These are phyloP conservation scores for Pogoniulus pusillus DNA, from an alignment of 2,797 vertebrate species.

Conservation along the genomic window DNA sequence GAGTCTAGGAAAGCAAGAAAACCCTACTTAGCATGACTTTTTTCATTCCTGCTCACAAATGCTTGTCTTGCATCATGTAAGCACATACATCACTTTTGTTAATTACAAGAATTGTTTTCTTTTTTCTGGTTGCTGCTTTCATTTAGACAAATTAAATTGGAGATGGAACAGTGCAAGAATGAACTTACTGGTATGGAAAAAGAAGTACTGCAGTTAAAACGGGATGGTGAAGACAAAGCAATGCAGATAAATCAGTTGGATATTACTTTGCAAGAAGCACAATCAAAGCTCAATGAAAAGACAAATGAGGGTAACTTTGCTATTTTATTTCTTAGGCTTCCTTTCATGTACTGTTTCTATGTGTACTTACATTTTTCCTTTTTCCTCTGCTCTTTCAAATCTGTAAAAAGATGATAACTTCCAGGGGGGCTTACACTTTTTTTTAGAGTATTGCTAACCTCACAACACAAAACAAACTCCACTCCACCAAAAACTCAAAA, in stretches of 20 bases:
- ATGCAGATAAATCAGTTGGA: conserved; percentile 85
- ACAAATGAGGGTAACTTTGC: conserved; percentile 69
- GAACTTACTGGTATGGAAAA: conserved; percentile 81
- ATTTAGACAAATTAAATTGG: conserved; percentile 71
- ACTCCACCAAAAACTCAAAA: neutral
- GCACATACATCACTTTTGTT: neutral
- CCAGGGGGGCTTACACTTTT: neutral
- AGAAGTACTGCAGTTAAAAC: conserved; percentile 79
- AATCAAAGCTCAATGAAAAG: conserved; percentile 85
- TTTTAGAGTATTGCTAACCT: too few species aligned
- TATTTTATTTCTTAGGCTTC: neutral
- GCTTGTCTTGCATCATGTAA: neutral
- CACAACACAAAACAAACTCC: neutral
- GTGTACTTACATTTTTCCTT: neutral
- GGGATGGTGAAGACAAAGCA: conserved; percentile 84
- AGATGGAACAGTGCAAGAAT: conserved; percentile 80
- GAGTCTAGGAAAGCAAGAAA: neutral
- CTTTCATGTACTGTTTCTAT: neutral
- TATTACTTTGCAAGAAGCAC: conserved; percentile 86
- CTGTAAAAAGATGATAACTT: neutral
- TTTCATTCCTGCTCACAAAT: neutral
- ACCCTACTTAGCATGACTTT: neutral
- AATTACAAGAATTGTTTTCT: neutral
- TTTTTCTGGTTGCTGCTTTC: conserved; percentile 40
- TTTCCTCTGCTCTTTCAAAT: neutral